phyloP scores from a whole-genome alignment of 2,888 invertebrate species.

The Leptinotarsa rubiginosa region DNA sequence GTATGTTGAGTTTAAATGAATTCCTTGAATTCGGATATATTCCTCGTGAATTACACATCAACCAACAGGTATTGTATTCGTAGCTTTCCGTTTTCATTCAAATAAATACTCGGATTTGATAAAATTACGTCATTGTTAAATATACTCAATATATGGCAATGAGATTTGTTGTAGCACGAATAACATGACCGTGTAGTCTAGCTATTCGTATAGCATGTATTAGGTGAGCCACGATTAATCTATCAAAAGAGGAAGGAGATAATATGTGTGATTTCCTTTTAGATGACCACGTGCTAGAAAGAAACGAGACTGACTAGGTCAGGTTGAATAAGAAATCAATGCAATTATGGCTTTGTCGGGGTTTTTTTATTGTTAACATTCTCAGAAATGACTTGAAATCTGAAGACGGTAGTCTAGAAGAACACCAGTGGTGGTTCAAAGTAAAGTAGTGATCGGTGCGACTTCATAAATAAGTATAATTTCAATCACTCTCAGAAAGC shows the following conservation, averaged over 20 bases:
- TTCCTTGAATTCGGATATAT: neutral
- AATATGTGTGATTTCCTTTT: neutral
- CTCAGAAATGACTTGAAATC: neutral
- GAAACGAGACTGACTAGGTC: neutral
- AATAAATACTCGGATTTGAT: neutral
- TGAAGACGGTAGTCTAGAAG: neutral
- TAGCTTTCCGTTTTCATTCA: neutral
- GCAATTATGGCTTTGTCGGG: neutral
- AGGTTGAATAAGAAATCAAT: constrained; percentile 1
- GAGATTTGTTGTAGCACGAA: neutral
- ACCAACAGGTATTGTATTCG: neutral
- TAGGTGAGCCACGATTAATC: neutral
- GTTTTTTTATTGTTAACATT: neutral
- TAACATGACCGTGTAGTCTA: constrained; percentile 2
- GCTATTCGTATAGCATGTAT: neutral
- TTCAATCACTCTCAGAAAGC: no score
- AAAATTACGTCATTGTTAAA: constrained; percentile 3
- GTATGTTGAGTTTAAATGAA: neutral
- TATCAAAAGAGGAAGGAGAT: constrained; percentile 5
- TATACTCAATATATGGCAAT: constrained; percentile 3
- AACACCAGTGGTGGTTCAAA: neutral
- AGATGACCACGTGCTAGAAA: constrained; percentile 3
- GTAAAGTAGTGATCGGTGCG: no score
- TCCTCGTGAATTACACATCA: neutral
- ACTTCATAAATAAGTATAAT: no score